Base-by-base conservation (phyloP, 2,113 vertebrate genomes). In the Chroicocephalus ridibundus region DNA sequence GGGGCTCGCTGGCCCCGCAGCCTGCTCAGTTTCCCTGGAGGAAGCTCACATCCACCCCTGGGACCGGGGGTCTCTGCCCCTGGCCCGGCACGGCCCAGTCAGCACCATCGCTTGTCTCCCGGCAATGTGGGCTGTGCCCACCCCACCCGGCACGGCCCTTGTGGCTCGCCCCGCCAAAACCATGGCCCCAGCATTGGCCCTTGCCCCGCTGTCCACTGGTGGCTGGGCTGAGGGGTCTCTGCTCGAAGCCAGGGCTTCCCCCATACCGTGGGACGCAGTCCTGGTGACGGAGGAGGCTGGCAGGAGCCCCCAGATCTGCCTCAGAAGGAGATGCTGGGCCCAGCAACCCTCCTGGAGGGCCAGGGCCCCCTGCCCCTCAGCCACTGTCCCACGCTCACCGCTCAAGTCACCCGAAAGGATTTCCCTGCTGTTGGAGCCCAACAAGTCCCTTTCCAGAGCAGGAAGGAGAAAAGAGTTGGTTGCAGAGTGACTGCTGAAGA, bases 311-410 rank as follows among this genome's bases (percentile, higher is more conserved):
- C 34, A 60, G 7, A 60, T 14, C 34, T 5, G 14, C 57, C 57
- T 60, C 57, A 60, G 57, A 31, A 31, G 31, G 16, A 24, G 32
- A 24, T 34, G 34, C 57, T 14, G 34, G 22, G 57, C 34, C 18
- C 5, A 5, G 13, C 57, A n/a, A 22, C 13, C 13, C 13, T 60
- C 34, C 57, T 24, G 15, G 21, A 24, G 34, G 57, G 57, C 57
- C 22, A 20, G 12, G 20, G 13, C 20, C 32, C 34, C 34, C 32
- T n/a, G 57, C 34, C 34, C 57, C 34, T 60, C 21, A 60, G 57
- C 57, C 9, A 9, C 19, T 0, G 3, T 34, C 34, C 34, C 6
- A 21, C 3, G 21, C 21, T 60, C 57, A 60, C 22, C 4, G 1
- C 34, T 6, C 52, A 24, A 24, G 54, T 9, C 25, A n/a, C 13